Evolutionary conservation across 2,888 invertebrate species (phyloP).

Genomic region (Dyspetes luteomarginatus): DNA sequence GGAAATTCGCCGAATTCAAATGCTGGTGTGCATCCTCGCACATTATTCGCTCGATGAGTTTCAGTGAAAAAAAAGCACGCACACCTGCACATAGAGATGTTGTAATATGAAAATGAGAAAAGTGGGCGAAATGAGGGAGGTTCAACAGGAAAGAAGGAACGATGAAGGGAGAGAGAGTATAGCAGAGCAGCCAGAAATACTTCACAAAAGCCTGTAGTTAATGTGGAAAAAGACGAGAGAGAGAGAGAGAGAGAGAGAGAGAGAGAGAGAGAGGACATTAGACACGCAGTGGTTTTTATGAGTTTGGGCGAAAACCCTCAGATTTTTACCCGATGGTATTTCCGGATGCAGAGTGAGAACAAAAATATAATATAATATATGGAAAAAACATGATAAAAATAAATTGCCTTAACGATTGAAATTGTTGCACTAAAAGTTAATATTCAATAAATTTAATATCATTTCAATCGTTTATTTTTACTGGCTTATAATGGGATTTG

Average conservation of each 20-base stretch:
- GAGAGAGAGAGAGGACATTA: background rate
- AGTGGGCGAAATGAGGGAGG: slow-evolving; percentile 21
- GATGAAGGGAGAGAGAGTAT: slow-evolving; percentile 17
- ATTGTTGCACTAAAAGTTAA: too few species aligned
- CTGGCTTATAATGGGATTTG: too few species aligned
- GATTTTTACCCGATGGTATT: slow-evolving; percentile 40
- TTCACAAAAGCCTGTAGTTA: background rate
- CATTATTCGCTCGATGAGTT: slow-evolving; percentile 59
- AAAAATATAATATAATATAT: too few species aligned
- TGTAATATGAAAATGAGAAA: slow-evolving; percentile 32
- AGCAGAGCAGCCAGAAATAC: slow-evolving; percentile 1
- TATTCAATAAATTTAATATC: too few species aligned
- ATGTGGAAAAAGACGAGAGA: background rate
- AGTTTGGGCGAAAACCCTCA: background rate
- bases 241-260: slow-evolving; percentile 3
- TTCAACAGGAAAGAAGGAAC: slow-evolving; percentile 27
- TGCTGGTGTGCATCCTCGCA: slow-evolving; percentile 47
- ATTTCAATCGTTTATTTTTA: too few species aligned
- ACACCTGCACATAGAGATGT: background rate
- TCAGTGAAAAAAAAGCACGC: background rate
- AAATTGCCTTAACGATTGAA: too few species aligned
- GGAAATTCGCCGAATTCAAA: slow-evolving; percentile 65
- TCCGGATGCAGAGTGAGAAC: too few species aligned
- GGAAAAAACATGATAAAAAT: too few species aligned
- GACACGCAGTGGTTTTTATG: background rate